Conservation (phyloP, 2,888 invertebrate genomes). For the Galeopsomyia nigrocyanea region DNA sequence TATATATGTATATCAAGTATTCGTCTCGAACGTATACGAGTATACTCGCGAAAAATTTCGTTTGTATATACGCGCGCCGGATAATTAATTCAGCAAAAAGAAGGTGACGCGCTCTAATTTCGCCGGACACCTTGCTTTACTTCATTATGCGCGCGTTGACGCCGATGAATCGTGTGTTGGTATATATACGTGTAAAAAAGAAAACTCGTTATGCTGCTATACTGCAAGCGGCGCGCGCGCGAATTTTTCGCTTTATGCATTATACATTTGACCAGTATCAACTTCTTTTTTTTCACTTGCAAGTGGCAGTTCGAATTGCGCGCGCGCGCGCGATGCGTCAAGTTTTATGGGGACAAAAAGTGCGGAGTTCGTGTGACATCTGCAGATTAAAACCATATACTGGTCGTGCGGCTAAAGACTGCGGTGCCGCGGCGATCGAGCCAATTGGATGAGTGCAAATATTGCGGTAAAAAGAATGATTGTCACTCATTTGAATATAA, state of each 20-base stretch:
- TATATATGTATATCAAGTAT: not conserved
- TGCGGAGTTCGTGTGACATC: not conserved
- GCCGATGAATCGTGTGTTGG: not conserved
- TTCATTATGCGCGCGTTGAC: constrained; percentile 1
- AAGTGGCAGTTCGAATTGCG: not conserved
- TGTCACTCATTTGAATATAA: constrained; percentile 3
- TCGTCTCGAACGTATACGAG: not conserved
- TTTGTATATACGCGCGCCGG: not conserved
- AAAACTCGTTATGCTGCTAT: constrained; percentile 2
- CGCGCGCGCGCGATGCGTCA: not conserved
- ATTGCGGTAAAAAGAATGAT: not conserved
- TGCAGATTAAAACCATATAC: not conserved
- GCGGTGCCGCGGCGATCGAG: no score
- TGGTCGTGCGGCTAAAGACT: no score
- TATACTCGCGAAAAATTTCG: constrained; percentile 8
- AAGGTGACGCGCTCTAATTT: constrained; percentile 31
- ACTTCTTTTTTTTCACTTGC: not conserved
- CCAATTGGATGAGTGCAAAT: no score
- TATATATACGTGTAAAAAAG: not conserved
- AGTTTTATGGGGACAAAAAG: constrained; percentile 12
- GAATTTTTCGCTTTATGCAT: constrained; percentile 30
- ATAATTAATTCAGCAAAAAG: constrained; percentile 27
- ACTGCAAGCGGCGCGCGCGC: not conserved
- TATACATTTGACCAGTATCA: constrained; percentile 29
- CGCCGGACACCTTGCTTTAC: constrained; percentile 35